A percentile compares a stretch with the other conserved stretches of the same genome.
Evolutionary conservation across 2,113 vertebrate species (phyloP).

Genomic region (Cettia cetti): DNA sequence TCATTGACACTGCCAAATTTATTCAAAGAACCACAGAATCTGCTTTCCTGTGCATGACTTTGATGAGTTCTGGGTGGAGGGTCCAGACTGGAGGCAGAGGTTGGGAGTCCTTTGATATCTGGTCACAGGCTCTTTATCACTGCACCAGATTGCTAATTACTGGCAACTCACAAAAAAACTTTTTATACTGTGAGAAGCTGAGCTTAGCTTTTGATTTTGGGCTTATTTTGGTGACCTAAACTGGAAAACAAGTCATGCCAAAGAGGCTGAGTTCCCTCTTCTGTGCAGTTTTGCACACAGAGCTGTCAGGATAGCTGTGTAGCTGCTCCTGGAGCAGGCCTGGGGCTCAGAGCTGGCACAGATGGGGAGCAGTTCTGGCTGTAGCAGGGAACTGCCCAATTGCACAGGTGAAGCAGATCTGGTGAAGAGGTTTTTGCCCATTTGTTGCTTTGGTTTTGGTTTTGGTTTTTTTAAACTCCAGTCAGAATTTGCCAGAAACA

Average conservation of each 20-base stretch:
- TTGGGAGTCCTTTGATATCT: not conserved
- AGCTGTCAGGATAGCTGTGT: rapidly evolving
- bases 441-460: not conserved
- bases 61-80: not conserved
- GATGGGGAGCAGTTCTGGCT: not conserved
- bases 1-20: not conserved
- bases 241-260: not conserved
- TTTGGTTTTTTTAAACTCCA: not conserved
- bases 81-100: not conserved
- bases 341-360: not conserved
- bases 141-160: not conserved
- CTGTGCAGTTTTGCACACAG: rapidly evolving
- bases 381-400: rapidly evolving
- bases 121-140: not conserved
- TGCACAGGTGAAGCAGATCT: not conserved
- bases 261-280: not conserved
- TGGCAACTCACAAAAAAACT: not conserved
- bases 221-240: not conserved
- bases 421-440: not conserved
- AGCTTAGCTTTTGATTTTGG: not conserved
- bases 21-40: not conserved
- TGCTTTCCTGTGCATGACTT: not conserved
- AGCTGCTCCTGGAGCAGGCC: not conserved
- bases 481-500: not conserved
- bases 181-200: not conserved